Evolutionary conservation across 2,888 invertebrate species (phyloP).

Genomic region (Xestoiulus laeticollis): DNA sequence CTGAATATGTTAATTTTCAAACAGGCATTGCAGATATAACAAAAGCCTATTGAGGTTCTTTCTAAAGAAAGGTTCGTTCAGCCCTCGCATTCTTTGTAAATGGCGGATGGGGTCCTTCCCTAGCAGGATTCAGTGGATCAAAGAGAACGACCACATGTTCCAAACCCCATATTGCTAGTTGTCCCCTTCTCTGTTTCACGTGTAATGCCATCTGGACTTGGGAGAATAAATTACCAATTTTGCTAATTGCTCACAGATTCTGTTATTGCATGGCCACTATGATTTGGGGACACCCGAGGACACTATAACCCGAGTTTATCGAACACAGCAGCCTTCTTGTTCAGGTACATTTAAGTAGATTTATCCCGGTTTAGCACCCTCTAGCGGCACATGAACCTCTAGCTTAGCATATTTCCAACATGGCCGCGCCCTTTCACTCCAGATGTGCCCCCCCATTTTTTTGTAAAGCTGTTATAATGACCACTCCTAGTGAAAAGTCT

Average conservation of each 20-base stretch:
- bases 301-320: too few relatives aligned
- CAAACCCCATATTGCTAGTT: not conserved
- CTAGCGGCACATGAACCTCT: too few relatives aligned
- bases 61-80: not conserved
- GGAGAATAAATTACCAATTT: not conserved
- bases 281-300: too few relatives aligned
- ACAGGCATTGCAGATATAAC: not conserved
- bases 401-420: too few relatives aligned
- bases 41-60: not conserved
- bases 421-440: too few relatives aligned
- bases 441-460: too few relatives aligned
- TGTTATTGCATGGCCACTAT: not conserved
- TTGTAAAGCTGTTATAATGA: too few relatives aligned
- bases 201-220: not conserved
- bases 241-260: not conserved
- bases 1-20: slow-evolving; percentile 1
- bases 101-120: slow-evolving; percentile 5
- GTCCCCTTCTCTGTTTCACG: not conserved
- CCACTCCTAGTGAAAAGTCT: too few relatives aligned
- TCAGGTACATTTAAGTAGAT: too few relatives aligned
- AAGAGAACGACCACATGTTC: not conserved
- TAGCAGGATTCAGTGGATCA: not conserved
- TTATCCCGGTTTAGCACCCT: too few relatives aligned
- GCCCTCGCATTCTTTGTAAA: not conserved
- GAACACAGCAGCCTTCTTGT: too few relatives aligned